These are phyloP conservation scores for Acleris emargana DNA, from an alignment of 2,888 invertebrate species.

Conservation along the genomic window DNA sequence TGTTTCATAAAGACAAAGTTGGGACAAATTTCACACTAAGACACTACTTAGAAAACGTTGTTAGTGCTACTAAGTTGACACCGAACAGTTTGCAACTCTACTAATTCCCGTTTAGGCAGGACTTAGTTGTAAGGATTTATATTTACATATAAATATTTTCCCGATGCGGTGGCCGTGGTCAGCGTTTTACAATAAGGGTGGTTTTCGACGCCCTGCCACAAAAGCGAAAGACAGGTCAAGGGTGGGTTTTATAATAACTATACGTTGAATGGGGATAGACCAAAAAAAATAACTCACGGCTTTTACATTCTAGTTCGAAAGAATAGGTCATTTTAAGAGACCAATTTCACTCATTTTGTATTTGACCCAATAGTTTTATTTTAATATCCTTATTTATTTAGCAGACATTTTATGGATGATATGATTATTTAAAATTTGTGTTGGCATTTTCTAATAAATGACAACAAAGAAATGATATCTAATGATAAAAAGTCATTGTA, in stretches of 20 bases:
- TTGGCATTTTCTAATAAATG: too few relatives aligned
- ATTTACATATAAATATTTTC: conserved; percentile 31
- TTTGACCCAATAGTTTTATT: too few relatives aligned
- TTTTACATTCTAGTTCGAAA: too few relatives aligned
- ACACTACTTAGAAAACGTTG: conserved; percentile 20
- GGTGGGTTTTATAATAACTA: neutral
- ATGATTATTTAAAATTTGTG: too few relatives aligned
- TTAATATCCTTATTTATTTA: too few relatives aligned
- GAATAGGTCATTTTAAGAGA: too few relatives aligned
- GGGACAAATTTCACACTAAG: conserved; percentile 22
- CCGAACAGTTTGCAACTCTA: conserved; percentile 10
- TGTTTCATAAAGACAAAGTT: conserved; percentile 11
- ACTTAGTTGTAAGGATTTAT: conserved; percentile 13
- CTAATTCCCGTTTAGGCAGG: conserved; percentile 17
- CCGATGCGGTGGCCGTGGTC: conserved; percentile 23
- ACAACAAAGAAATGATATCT: too few relatives aligned
- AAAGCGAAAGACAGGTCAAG: neutral
- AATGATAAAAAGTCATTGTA: too few relatives aligned
- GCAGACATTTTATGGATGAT: too few relatives aligned
- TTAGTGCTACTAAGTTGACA: conserved; percentile 10
- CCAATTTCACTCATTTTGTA: too few relatives aligned
- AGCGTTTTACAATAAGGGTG: conserved; percentile 28
- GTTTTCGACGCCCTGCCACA: neutral
- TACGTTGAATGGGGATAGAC: too few relatives aligned
- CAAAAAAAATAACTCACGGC: too few relatives aligned